A percentile compares a stretch with the other conserved stretches of the same genome.
These are phyloP conservation scores for human (Homo sapiens) DNA, from an alignment of 2,113 vertebrate genomes.

Conservation along the genomic window GRCh38 chr1:205311001-205311500, in stretches of 20 bases:
- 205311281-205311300: background rate
- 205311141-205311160: slow-evolving; percentile 40
- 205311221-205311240: background rate
- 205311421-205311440: background rate
- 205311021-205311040: slow-evolving; percentile 45
- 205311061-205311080: background rate
- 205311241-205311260: background rate
- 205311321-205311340: background rate
- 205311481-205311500: background rate
- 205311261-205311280: background rate
- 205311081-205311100: slow-evolving; percentile 25
- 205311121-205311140: background rate
- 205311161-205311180: background rate
- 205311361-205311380: background rate
- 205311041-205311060: background rate
- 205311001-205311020: background rate
- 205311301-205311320: background rate
- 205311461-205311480: background rate
- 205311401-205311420: background rate
- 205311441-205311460: slow-evolving; percentile 1
- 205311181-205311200: background rate
- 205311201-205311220: slow-evolving; percentile 1
- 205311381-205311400: background rate
- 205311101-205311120: slow-evolving; percentile 55
- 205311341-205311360: background rate